Evolutionary conservation across 2,888 invertebrate species (phyloP).

Genomic region (Lordiphosa andalusiaca): DNA sequence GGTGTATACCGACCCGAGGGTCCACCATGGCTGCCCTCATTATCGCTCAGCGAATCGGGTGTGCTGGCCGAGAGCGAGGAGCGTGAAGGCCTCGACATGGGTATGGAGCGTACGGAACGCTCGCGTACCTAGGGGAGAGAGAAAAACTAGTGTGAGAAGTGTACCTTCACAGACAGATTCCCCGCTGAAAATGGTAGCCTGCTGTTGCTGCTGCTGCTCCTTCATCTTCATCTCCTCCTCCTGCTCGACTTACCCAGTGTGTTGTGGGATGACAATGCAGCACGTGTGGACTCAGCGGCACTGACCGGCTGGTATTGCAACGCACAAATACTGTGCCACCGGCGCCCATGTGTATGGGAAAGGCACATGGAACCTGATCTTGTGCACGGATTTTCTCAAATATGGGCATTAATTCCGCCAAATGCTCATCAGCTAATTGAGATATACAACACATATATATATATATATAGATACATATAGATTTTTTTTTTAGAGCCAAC

Average conservation of each 20-base stretch:
- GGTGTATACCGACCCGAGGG: conserved; percentile 84
- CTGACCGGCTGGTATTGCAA: conserved; percentile 84
- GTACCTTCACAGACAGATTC: neutral
- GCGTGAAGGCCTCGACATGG: conserved; percentile 90
- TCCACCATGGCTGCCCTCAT: conserved; percentile 88
- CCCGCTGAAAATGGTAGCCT: conserved; percentile 3
- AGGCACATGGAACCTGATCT: conserved; percentile 94
- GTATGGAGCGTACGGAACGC: conserved; percentile 93
- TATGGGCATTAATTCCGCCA: conserved; percentile 97
- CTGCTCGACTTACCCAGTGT: conserved; percentile 82
- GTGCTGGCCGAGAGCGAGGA: conserved; percentile 92
- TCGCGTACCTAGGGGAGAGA: conserved; percentile 90
- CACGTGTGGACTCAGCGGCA: conserved; percentile 84
- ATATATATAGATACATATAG: conserved; percentile 28
- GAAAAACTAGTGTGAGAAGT: neutral
- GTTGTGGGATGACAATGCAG: conserved; percentile 85
- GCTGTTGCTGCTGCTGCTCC: conserved; percentile 5
- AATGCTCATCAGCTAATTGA: conserved; percentile 91
- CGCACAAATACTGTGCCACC: conserved; percentile 84
- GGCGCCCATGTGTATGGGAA: conserved; percentile 91
- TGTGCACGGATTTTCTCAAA: conserved; percentile 95
- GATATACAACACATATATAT: conserved; percentile 21
- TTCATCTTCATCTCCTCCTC: neutral
- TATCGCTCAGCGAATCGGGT: conserved; percentile 93
- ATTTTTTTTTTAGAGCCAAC: conserved; percentile 32